These are phyloP conservation scores for Macrophya annulata DNA, from an alignment of 2,888 invertebrate genomes.

Conservation along the genomic window DNA sequence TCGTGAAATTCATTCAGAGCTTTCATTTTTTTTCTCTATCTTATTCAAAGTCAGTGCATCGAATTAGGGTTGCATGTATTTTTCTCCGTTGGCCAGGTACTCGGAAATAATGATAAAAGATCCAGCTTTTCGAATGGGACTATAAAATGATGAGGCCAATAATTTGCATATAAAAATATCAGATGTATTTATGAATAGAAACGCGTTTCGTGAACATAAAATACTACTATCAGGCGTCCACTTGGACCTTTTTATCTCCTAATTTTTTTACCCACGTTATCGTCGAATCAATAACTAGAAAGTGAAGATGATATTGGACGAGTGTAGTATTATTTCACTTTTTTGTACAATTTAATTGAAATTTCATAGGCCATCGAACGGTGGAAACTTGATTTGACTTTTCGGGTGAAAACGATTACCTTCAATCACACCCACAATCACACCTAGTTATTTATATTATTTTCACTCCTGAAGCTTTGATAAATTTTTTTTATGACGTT, in stretches of 20 bases:
- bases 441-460: neutral
- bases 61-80: neutral
- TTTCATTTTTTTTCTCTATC: neutral
- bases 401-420: conserved; percentile 42
- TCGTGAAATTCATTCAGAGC: neutral
- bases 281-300: conserved; percentile 16
- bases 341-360: conserved; percentile 28
- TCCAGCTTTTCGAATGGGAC: neutral
- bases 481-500: neutral
- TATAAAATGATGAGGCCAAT: neutral
- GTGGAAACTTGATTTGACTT: conserved; percentile 14
- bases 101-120: neutral
- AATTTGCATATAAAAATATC: neutral
- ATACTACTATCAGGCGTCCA: neutral
- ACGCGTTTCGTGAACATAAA: neutral
- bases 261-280: conserved; percentile 14
- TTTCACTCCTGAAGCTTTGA: neutral
- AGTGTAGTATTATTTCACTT: neutral
- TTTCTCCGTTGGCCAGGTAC: neutral
- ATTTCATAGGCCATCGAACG: conserved; percentile 13
- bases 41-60: neutral
- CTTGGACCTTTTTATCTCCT: neutral
- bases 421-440: conserved; percentile 4
- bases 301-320: neutral
- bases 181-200: neutral